Conservation (phyloP, 2,113 vertebrate species). For the Willisornis vidua region DNA sequence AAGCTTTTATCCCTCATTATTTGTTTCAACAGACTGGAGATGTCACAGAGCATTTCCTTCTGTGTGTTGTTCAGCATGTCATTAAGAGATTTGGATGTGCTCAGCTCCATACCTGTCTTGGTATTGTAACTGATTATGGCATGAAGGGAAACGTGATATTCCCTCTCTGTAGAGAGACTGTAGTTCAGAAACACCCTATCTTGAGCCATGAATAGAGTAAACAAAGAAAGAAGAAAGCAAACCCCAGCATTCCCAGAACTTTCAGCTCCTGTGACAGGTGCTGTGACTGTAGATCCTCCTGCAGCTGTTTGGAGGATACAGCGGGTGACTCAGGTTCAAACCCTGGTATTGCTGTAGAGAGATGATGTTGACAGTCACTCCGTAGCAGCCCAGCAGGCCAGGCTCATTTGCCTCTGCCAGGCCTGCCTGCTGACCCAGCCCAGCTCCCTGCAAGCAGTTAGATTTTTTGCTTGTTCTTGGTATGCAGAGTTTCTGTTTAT, state of each 20-base stretch:
- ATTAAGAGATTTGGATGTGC: background rate
- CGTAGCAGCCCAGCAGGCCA: fast-evolving
- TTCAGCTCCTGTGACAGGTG: background rate
- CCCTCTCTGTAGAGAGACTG: background rate
- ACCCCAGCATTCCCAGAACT: background rate
- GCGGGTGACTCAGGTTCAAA: background rate
- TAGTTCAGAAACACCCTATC: background rate
- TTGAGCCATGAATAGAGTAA: background rate
- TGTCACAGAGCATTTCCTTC: background rate
- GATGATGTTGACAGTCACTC: background rate
- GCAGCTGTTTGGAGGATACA: background rate
- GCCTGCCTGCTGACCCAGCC: background rate
- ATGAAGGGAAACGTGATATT: background rate
- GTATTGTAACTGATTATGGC: fast-evolving
- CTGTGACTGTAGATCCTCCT: background rate
- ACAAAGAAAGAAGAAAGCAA: background rate
- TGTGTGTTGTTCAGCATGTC: background rate
- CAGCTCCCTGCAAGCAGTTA: background rate
- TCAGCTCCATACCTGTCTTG: background rate
- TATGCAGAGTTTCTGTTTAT: background rate
- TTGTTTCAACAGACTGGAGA: background rate
- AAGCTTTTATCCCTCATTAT: background rate
- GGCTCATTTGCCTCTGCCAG: background rate
- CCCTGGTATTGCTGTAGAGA: background rate
- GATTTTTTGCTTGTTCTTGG: background rate